Base-by-base conservation (phyloP, 2,888 invertebrate species). In the Sesia apiformis region DNA sequence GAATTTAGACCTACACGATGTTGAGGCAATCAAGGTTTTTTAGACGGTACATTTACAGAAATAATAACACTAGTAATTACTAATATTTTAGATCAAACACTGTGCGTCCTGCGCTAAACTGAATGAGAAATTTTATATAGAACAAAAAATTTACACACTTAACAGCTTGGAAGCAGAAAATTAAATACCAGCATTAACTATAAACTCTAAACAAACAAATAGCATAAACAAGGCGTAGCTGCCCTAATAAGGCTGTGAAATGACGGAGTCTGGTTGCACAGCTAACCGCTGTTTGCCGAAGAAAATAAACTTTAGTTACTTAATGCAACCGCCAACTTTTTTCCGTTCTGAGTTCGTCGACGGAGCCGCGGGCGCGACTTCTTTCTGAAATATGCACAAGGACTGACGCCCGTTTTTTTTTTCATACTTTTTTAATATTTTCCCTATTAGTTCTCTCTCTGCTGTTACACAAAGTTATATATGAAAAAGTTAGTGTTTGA, bases 211-310 rank as follows among this genome's bases (percentile, higher is more conserved):
- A 46, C 46, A 46, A 46, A 46, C 23, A 8, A 46, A 46, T 46
- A 4, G 46, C n/a, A 4, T 8, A 42, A 42, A 8, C 43, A 53
- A 43, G 38, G 6, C 5, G 38, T 60, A 76, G 73, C 70, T 64
- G 63, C 60, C 57, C 59, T 74, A 75, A 77, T 70, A 72, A 78
- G 73, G 66, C 65, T 57, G 64, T 62, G 61, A 66, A 76, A 75
- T 74, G 72, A 71, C 70, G 68, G 56, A 64, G 59, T 63, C 62
- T 64, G 70, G 70, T 71, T 70, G 65, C 68, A 52, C 61, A 62
- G 61, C 63, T 63, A 65, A 60, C 65, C 59, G 61, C 59, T 65
- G 63, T 69, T 72, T 67, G 65, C 59, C 52, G 55, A 70, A 68
- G 66, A 71, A 72, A 74, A 70, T 65, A 69, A 69, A 72, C 66